Percentiles rank a stretch among this genome's conserved stretches.
These are phyloP conservation scores for Aldrovandia affinis DNA, from an alignment of 2,797 vertebrate species.

Conservation along the genomic window DNA sequence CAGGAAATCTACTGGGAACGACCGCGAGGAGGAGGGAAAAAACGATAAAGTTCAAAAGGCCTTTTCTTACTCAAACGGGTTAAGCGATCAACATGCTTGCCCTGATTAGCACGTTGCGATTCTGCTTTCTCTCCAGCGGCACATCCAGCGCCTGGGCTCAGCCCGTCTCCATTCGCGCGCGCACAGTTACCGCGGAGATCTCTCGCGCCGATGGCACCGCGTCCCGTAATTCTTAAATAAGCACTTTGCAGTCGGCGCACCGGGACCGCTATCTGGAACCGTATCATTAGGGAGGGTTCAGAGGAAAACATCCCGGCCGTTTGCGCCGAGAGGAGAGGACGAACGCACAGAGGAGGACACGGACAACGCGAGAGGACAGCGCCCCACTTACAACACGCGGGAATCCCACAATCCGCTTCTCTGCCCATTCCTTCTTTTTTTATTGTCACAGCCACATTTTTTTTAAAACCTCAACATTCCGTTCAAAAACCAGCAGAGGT, in stretches of 20 bases:
- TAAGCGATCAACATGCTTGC: background rate
- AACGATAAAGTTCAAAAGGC: conserved; percentile 12
- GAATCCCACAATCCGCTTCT: background rate
- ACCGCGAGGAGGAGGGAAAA: background rate
- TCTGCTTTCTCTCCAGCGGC: background rate
- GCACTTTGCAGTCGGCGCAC: conserved; percentile 6
- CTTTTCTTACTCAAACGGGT: background rate
- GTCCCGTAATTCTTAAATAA: conserved; percentile 21
- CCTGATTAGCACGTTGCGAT: background rate
- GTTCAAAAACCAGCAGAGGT: background rate
- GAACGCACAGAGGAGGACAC: conserved; percentile 43
- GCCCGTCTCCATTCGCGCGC: background rate
- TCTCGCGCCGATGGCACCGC: background rate
- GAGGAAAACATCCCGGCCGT: conserved; percentile 8
- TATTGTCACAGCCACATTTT: background rate
- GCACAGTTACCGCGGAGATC: conserved; percentile 6
- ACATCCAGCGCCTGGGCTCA: background rate
- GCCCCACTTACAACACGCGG: background rate
- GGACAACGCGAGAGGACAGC: background rate
- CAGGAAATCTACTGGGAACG: background rate
- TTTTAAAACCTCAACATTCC: too few relatives aligned
- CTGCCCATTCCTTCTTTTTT: background rate
- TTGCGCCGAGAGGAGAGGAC: conserved; percentile 28
- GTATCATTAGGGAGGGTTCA: conserved; percentile 33
- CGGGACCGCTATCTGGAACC: conserved; percentile 8